Evolutionary conservation across 2,113 vertebrate genomes (phyloP).

Genomic region (Anas platyrhynchos): DNA sequence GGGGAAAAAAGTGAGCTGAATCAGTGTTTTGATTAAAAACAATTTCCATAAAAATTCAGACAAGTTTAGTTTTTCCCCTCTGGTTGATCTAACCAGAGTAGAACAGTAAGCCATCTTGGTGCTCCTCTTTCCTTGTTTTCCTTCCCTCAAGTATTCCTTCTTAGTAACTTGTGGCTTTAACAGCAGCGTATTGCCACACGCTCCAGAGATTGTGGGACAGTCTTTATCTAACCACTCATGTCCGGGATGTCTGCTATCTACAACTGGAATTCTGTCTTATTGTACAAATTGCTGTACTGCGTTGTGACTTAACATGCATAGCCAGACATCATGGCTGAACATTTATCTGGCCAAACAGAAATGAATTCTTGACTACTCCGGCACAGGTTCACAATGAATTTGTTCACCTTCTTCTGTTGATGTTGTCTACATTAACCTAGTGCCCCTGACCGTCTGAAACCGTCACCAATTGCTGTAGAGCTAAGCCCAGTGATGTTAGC

Average conservation of each 20-base stretch:
- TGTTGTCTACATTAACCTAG: not conserved
- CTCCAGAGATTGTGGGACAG: not conserved
- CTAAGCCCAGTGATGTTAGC: not conserved
- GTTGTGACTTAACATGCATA: not conserved
- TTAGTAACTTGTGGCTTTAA: not conserved
- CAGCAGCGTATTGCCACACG: not conserved
- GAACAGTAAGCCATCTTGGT: not conserved
- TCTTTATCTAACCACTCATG: not conserved
- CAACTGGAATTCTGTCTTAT: not conserved
- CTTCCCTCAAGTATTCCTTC: not conserved
- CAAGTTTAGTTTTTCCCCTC: rapidly evolving
- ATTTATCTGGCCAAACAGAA: not conserved
- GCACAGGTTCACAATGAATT: not conserved
- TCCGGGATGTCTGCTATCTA: not conserved
- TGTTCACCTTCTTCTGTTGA: not conserved
- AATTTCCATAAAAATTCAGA: not conserved
- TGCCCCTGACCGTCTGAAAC: not conserved
- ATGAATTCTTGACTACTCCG: not conserved
- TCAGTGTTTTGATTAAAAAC: not conserved
- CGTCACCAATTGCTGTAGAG: not conserved
- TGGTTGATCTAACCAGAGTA: not conserved
- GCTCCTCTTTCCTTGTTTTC: not conserved
- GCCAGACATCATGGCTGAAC: not conserved
- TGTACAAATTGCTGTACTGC: not conserved
- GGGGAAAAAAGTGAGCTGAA: not conserved